Conservation (phyloP, 2,797 vertebrate genomes). For the Cetoscarus ocellatus region DNA sequence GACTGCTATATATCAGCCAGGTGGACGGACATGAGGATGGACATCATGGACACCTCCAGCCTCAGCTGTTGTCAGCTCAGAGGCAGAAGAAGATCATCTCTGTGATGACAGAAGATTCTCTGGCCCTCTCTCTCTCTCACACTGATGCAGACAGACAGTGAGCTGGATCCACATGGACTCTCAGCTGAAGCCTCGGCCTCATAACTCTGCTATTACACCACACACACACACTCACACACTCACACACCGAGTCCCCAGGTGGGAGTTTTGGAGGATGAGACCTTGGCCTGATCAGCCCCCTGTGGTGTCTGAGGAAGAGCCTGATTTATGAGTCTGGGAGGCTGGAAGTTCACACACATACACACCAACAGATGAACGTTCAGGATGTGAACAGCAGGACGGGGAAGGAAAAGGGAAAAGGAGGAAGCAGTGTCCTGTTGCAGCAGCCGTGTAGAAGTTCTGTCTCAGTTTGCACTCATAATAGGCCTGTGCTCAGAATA, state of each 20-base stretch:
- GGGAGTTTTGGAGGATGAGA: slow-evolving; percentile 23
- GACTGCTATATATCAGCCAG: too few relatives aligned
- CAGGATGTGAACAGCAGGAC: not conserved
- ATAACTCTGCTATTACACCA: slow-evolving; percentile 15
- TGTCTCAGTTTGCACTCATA: too few relatives aligned
- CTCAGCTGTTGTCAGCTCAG: too few relatives aligned
- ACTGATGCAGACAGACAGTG: slow-evolving; percentile 6
- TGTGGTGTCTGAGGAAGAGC: not conserved
- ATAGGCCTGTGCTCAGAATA: too few relatives aligned
- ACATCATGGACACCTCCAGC: too few relatives aligned
- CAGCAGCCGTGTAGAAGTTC: too few relatives aligned
- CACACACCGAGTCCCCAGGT: not conserved
- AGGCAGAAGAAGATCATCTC: too few relatives aligned
- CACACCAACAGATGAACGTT: not conserved
- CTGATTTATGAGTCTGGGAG: slow-evolving; percentile 54
- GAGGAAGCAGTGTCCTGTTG: too few relatives aligned
- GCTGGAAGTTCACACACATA: slow-evolving; percentile 11
- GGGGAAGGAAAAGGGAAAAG: too few relatives aligned
- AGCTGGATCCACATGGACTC: slow-evolving; percentile 21
- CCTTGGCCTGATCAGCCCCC: slow-evolving; percentile 36
- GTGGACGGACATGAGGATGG: too few relatives aligned
- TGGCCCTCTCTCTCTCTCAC: not conserved
- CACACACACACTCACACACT: slow-evolving; percentile 21
- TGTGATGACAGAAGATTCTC: too few relatives aligned
- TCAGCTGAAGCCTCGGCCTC: slow-evolving; percentile 26